Base-by-base conservation (phyloP, 1,140 invertebrate species). In the Frieseomelitta varia region DNA sequence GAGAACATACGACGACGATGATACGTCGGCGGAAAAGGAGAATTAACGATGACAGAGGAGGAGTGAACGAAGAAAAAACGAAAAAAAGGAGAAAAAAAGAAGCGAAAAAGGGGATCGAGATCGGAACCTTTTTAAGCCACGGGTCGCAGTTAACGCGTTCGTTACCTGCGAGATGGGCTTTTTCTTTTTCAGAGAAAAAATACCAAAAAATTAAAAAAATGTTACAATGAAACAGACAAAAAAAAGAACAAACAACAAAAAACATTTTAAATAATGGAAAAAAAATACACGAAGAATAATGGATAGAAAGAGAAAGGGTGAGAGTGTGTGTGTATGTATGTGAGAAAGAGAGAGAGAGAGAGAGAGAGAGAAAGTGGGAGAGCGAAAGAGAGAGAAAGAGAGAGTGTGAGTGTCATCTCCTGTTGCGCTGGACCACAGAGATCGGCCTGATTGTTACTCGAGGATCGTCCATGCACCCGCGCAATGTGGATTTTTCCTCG, bases 111-210 rank as follows among this genome's bases (percentile, higher is more conserved):
- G 34, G 10, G 11, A 76, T 82, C 53, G 55, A 65, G n/a, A 65
- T 27, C 53, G 71, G 58, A 58, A n/a, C 79, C 17, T 58, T 19
- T 82, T 71, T 73, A 27, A 72, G n/a, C 19, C 58, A 55, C 53
- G 51, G 21, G 58, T 73, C 69, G 47, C 39, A 12, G 58, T 47
- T 30, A 51, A 74, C 79, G 19, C 30, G 56, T 74, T 11, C 56
- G 39, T 77, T 68, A 77, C 68, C 6, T 69, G 65, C 75, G 74
- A 78, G 55, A 39, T 78, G 63, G 58, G 74, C 74, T 78, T 83
- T 47, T 83, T 83, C 81, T 71, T 79, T 84, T 84, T 58, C 34
- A 24, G 27, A 56, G 51, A 27, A 47, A 71, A 74, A 34, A 74
- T 24, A 63, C 47, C 11, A 76, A 56, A 56, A 80, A 55, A 51